Conservation (phyloP, 2,888 invertebrate genomes). For the Saturnia pavonia region DNA sequence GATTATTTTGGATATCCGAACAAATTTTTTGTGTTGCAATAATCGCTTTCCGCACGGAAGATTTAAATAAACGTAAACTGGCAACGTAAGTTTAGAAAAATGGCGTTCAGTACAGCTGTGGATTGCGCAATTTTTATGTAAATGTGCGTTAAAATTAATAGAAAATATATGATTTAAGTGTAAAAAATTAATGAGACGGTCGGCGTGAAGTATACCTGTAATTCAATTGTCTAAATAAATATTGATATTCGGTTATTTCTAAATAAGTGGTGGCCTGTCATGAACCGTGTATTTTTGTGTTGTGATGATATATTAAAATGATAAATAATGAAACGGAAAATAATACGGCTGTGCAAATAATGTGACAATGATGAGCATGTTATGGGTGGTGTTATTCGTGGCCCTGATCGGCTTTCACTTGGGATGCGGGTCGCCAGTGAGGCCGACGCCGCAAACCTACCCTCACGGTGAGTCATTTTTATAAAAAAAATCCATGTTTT, state of each 20-base stretch:
- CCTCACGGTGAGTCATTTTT: constrained; percentile 73
- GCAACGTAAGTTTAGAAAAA: constrained; percentile 65
- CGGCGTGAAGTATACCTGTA: constrained; percentile 55
- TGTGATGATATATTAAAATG: constrained; percentile 75
- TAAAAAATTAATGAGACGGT: constrained; percentile 50
- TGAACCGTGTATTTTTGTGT: constrained; percentile 79
- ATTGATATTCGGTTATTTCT: constrained; percentile 53
- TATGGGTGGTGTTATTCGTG: constrained; percentile 77
- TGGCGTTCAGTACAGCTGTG: constrained; percentile 79
- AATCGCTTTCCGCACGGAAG: neutral
- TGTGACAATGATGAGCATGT: constrained; percentile 73
- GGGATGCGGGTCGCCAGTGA: constrained; percentile 71
- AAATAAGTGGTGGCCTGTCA: constrained; percentile 66
- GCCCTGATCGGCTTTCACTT: constrained; percentile 70
- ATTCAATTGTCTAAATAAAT: constrained; percentile 51
- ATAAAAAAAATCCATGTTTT: constrained; percentile 51
- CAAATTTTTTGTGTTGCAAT: constrained; percentile 6
- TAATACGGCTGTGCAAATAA: constrained; percentile 75
- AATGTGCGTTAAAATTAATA: constrained; percentile 70
- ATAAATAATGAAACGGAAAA: constrained; percentile 78
- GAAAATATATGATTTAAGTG: constrained; percentile 57
- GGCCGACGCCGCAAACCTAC: constrained; percentile 74
- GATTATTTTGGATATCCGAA: neutral
- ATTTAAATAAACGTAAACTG: neutral
- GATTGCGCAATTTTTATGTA: constrained; percentile 81